These are phyloP conservation scores for Seira musarum DNA, from an alignment of 2,888 invertebrate species.

Conservation along the genomic window DNA sequence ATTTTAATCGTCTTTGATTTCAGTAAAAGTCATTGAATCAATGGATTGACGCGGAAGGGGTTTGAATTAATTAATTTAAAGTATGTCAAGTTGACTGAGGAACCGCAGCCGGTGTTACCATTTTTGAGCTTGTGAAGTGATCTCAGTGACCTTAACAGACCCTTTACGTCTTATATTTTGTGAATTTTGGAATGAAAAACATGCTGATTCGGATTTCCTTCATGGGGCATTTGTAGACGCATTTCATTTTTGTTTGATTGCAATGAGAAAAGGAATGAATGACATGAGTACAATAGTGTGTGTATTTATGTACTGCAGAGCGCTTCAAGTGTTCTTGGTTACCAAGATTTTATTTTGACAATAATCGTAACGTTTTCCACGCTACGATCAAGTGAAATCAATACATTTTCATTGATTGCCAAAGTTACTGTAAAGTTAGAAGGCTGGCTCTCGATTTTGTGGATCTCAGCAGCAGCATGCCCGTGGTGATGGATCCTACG, in stretches of 20 bases:
- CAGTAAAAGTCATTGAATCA: too few species aligned
- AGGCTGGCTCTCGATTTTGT: conserved; percentile 66
- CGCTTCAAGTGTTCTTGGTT: background rate
- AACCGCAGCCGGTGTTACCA: background rate
- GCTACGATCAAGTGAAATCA: background rate
- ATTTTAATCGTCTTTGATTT: too few species aligned
- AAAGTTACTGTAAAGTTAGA: conserved; percentile 47
- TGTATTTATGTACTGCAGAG: too few species aligned
- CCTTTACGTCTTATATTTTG: too few species aligned
- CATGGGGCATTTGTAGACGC: too few species aligned
- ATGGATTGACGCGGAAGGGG: too few species aligned
- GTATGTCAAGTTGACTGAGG: background rate
- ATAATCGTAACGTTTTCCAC: background rate
- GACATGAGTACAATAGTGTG: too few species aligned
- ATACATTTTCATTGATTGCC: conserved; percentile 32
- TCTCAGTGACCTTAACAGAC: conserved; percentile 13
- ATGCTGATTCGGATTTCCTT: too few species aligned
- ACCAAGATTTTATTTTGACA: background rate
- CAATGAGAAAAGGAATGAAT: too few species aligned
- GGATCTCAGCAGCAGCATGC: conserved; percentile 66
- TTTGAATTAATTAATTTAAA: too few species aligned
- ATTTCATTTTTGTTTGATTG: too few species aligned
- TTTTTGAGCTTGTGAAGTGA: conserved; percentile 2
- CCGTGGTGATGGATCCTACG: conserved; percentile 70
- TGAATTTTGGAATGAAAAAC: too few species aligned